phyloP scores from a whole-genome alignment of 2,113 vertebrate species.

The Pogona vitticeps region DNA sequence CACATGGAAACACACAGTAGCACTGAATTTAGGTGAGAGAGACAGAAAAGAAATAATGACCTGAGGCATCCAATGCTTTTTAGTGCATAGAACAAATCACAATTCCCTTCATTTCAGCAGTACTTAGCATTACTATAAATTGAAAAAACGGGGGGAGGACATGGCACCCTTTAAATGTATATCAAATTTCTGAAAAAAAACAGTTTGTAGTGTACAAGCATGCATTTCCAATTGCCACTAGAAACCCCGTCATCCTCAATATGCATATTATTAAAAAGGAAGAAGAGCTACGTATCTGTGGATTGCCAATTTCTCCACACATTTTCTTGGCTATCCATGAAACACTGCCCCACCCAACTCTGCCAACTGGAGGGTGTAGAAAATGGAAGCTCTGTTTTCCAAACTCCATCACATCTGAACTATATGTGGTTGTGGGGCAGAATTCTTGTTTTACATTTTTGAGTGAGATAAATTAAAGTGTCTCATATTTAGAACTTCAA shows the following conservation, averaged over 20 bases:
- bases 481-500: neutral
- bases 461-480: neutral
- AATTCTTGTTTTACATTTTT: neutral
- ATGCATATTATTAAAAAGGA: neutral
- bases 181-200: constrained; percentile 13
- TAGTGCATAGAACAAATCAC: neutral
- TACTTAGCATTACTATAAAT: neutral
- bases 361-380: neutral
- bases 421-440: neutral
- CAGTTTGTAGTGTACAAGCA: neutral
- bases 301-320: neutral
- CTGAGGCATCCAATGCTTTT: neutral
- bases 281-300: neutral
- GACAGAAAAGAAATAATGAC: constrained; percentile 26
- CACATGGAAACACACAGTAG: constrained; percentile 4
- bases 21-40: neutral
- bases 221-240: neutral
- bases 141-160: neutral
- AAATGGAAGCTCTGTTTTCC: neutral
- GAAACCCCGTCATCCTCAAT: neutral
- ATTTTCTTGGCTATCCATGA: neutral
- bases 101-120: constrained; percentile 5
- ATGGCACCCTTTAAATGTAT: constrained; percentile 2
- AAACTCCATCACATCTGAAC: neutral
- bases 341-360: neutral